Evolutionary conservation across 2,113 vertebrate genomes (phyloP), one percentile per base, ranked within the genome.

Genomic region (Emydocephalus ijimae): DNA sequence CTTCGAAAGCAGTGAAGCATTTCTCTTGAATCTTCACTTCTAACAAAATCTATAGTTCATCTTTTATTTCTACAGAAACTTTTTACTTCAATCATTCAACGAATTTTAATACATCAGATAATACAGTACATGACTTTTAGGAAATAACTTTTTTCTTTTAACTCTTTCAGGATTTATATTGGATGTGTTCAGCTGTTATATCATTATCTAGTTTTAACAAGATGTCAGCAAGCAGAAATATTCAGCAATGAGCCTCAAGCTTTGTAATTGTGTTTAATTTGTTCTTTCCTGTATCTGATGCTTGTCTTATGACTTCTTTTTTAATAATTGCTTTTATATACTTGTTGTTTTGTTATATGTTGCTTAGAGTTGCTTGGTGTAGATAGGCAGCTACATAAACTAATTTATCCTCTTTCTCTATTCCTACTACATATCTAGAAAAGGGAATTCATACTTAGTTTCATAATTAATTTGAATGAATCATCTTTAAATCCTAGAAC

Each of bases 31-130:
- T 92, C 92, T 88, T 86, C 52, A 90, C 12, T 85, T 90, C 45
- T 57, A 90, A 18, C 56, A 91, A 81, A 94, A 95, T 93, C 64
- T 92, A 11, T 54, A 92, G 52, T 87, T 93, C 34, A 89, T 89
- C 43, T 88, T 91, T 91, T 14, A 23, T 87, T 94, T 93, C 64
- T 90, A 21, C 43, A 61, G 85, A 81, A 45, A 15, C 48, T 64
- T n/a, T 43, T 90, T 55, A 61, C 0, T 4, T n/a, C 29, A 91
- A 29, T 18, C 61, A 93, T 74, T 57, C 24, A 89, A 20, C 52
- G 48, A 61, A 5, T 89, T 89, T 94, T 50, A 21, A 89, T 90
- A 85, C 45, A 2, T 45, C n/a, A 43, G 7, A 21, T 45, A 26
- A 48, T 4, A 24, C 50, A 39, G 61, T 89, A 81, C 11, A 24